Evolutionary conservation across 2,797 vertebrate species (phyloP), one percentile per base, ranked within the genome.

Genomic region (Phrynocephalus guinanensis): DNA sequence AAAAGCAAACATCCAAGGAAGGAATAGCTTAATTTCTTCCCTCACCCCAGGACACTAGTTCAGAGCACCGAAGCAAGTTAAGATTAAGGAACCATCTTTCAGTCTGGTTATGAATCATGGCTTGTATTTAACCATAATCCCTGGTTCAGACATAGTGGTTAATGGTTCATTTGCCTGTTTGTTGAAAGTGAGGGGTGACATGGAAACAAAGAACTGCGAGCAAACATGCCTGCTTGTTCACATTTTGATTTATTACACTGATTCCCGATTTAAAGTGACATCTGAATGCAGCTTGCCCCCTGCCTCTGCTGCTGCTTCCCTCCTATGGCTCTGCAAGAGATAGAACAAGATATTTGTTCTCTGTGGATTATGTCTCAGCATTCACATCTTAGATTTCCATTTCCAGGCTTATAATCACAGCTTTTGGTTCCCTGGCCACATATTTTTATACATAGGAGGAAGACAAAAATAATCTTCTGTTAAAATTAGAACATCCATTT

Each of bases 391-490:
- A 68, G 66, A 82, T 9, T 91, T 88, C 3, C 79, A 84, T 78
- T 9, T 1, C 0, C 30, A 86, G 15, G 63, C 85, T 6, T 10
- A 48, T 80, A 76, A 82, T 88, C 79, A 85, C 66, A 79, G 56
- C 48, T 86, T 79, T 78, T 67, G 30, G 83, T 78, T 83, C 85
- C 72, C 86, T 82, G 72, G 71, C 73, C 85, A 6, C 75, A 52
- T 85, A 28, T 75, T 18, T 71, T 78, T 38, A 72, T 72, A 30
- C 22, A 67, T 15, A 30, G n/a, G 48, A 28, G 4, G 30, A 6
- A 44, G 24, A 38, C 26, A 48, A 82, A 68, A 48, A 1, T 56
- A 0, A 26, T 56, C n/a, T 56, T 4, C 76, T 81, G 80, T 88
- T 44, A 44, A 88, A 84, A 70, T 72, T 0, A 0, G 26, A 68